Conservation (phyloP, 2,888 invertebrate genomes). For the Eutolmus rufibarbis region DNA sequence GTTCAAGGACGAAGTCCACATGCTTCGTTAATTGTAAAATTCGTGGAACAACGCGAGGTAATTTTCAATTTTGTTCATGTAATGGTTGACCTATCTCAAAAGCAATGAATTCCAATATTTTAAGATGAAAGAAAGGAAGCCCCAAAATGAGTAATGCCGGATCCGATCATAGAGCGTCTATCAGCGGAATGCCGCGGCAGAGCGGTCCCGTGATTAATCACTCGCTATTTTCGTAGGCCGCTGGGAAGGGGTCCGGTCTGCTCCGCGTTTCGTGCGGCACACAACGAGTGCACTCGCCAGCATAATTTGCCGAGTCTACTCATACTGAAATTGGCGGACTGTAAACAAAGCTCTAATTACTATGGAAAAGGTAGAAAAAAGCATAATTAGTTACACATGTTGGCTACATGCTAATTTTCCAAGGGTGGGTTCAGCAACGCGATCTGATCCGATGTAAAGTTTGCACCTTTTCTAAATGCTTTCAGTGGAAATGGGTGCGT, state of each 20-base stretch:
- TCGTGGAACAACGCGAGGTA: neutral
- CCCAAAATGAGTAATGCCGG: neutral
- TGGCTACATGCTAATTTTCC: constrained; percentile 5
- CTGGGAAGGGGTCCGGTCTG: neutral
- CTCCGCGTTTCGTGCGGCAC: neutral
- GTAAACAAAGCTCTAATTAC: constrained; percentile 23
- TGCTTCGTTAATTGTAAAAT: neutral
- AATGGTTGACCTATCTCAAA: neutral
- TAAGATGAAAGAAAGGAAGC: neutral
- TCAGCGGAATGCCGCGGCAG: neutral
- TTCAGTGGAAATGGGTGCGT: neutral
- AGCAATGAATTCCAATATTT: neutral
- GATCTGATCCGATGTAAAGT: neutral
- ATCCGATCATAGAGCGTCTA: neutral
- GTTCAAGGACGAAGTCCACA: neutral
- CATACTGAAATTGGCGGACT: neutral
- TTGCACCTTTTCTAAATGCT: constrained; percentile 17
- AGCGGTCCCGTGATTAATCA: neutral
- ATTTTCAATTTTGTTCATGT: neutral
- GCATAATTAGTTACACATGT: constrained; percentile 29
- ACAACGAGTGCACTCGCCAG: neutral
- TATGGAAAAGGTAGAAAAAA: constrained; percentile 1
- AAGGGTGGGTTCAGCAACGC: neutral
- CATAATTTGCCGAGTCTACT: neutral
- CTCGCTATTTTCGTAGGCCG: neutral